Evolutionary conservation across 2,797 vertebrate species (phyloP).

Genomic region (Gallinago solitaria): DNA sequence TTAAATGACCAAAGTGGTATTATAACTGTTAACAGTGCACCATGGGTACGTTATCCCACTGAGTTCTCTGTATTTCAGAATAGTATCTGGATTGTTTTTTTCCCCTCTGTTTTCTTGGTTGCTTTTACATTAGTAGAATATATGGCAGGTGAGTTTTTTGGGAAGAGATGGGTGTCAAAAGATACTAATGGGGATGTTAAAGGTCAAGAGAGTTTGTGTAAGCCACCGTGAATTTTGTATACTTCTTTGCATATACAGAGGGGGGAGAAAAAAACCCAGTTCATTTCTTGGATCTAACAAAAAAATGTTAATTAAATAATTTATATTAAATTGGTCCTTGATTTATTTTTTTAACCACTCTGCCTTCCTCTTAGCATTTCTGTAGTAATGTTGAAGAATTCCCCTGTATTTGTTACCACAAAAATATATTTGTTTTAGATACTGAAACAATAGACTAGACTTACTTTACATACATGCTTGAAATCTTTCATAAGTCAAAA

Average conservation of each 20-base stretch:
- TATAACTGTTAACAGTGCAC: neutral
- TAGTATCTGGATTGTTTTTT: neutral
- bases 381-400: neutral
- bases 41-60: neutral
- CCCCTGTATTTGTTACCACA: neutral
- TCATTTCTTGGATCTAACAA: neutral
- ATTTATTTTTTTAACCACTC: neutral
- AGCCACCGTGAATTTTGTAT: neutral
- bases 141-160: neutral
- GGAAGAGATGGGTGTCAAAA: neutral
- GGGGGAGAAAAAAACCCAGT: fast-evolving
- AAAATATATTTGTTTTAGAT: neutral
- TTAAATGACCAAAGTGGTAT: neutral
- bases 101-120: neutral
- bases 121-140: neutral
- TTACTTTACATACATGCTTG: neutral
- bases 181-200: neutral
- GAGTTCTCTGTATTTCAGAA: neutral
- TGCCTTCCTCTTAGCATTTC: neutral
- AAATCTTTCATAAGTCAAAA: neutral
- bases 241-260: neutral
- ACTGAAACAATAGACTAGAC: neutral
- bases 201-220: neutral
- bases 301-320: neutral
- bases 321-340: neutral